phyloP scores from a whole-genome alignment of 2,113 vertebrate genomes.

The Entelurus aequoreus region DNA sequence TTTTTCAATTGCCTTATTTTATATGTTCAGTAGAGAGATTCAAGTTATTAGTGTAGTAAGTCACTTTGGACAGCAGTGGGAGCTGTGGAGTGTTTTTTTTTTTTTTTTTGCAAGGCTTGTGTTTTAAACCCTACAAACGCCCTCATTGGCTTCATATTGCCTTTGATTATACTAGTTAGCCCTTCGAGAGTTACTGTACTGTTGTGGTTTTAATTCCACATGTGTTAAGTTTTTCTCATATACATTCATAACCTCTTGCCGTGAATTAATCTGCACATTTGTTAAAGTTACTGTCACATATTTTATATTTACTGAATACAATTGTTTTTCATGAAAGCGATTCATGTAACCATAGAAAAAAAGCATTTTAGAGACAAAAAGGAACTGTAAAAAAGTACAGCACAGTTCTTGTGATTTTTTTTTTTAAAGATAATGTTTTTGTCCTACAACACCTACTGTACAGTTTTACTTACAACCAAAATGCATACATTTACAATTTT shows the following conservation, averaged over 20 bases:
- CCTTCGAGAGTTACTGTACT: not conserved
- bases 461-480: too few species aligned
- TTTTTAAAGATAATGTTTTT: too few species aligned
- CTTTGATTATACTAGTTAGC: constrained; percentile 19
- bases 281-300: too few species aligned
- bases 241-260: not conserved
- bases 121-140: constrained; percentile 15
- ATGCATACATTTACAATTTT: too few species aligned
- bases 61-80: constrained; percentile 67
- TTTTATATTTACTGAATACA: too few species aligned
- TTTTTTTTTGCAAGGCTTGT: constrained; percentile 4
- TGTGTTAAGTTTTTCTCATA: not conserved
- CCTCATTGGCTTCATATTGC: not conserved
- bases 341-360: too few species aligned
- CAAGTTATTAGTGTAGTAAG: constrained; percentile 49
- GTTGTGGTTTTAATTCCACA: not conserved
- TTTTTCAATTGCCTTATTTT: not conserved
- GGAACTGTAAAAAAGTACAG: too few species aligned
- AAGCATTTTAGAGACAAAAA: too few species aligned
- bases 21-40: constrained; percentile 5
- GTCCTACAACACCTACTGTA: too few species aligned
- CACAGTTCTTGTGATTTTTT: too few species aligned
- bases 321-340: too few species aligned
- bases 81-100: constrained; percentile 51
- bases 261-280: too few species aligned